These are phyloP conservation scores for Xiphophorus couchianus DNA, from an alignment of 2,113 vertebrate genomes.

Conservation along the genomic window DNA sequence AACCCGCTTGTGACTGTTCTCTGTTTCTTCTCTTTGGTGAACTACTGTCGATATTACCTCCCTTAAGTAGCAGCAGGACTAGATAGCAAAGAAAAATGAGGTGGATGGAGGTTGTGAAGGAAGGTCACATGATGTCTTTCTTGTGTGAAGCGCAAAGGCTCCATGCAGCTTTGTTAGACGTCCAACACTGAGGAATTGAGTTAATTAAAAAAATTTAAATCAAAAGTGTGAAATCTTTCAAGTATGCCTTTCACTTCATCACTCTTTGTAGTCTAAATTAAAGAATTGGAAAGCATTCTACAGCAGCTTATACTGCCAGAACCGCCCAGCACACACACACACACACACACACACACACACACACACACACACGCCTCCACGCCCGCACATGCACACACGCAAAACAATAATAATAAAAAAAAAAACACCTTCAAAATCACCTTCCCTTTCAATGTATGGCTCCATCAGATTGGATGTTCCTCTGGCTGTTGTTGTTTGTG, in stretches of 20 bases:
- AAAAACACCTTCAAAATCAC: slow-evolving; percentile 16
- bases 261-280: slow-evolving; percentile 10
- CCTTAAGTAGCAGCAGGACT: neutral
- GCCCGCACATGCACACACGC: neutral
- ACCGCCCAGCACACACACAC: neutral
- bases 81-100: neutral
- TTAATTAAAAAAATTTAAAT: slow-evolving; percentile 13
- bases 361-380: neutral
- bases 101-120: neutral
- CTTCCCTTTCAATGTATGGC: slow-evolving; percentile 6
- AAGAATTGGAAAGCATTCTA: neutral
- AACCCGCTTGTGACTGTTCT: neutral
- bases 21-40: neutral
- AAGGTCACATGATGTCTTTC: neutral
- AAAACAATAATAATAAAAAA: neutral
- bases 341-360: neutral
- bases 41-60: neutral
- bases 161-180: neutral
- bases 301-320: slow-evolving; percentile 20
- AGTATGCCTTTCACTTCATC: slow-evolving; percentile 7
- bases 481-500: slow-evolving; percentile 47
- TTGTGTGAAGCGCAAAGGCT: neutral
- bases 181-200: slow-evolving; percentile 9
- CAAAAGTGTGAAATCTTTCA: slow-evolving; percentile 10
- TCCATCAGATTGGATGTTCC: slow-evolving; percentile 33